Conservation (phyloP, 1,140 invertebrate species). For the Euglossa dilemma region DNA sequence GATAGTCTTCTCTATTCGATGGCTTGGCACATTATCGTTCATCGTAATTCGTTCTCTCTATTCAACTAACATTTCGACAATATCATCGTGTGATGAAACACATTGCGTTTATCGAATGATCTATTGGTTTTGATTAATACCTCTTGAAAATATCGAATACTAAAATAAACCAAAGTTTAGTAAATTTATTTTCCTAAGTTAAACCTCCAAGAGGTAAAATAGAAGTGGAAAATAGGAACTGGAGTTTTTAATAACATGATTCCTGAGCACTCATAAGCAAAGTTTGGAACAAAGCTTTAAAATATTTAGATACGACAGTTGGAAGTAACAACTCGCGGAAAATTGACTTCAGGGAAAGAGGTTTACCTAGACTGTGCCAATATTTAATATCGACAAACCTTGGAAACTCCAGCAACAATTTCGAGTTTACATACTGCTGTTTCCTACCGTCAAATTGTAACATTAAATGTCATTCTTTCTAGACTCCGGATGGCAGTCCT, state of each 20-base stretch:
- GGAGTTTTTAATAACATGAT: not conserved
- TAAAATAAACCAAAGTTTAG: no score
- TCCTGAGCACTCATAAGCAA: not conserved
- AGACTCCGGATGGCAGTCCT: no score
- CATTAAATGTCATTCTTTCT: no score
- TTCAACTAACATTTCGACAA: constrained; percentile 20
- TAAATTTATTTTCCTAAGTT: no score
- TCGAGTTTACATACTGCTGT: not conserved
- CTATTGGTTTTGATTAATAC: no score
- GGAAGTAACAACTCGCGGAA: not conserved
- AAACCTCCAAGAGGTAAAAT: no score
- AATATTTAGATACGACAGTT: not conserved
- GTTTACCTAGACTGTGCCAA: not conserved
- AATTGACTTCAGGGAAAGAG: not conserved
- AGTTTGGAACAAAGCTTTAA: not conserved
- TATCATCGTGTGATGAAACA: not conserved
- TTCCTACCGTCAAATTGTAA: not conserved
- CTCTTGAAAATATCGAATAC: no score
- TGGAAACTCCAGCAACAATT: not conserved
- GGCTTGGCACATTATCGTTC: not conserved
- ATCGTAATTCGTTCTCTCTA: not conserved
- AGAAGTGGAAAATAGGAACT: not conserved
- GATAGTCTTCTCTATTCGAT: not conserved
- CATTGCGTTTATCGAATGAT: not conserved
- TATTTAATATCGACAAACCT: not conserved